Conservation (phyloP, 1,140 invertebrate species). For the Hyposmocoma kahamanoa region DNA sequence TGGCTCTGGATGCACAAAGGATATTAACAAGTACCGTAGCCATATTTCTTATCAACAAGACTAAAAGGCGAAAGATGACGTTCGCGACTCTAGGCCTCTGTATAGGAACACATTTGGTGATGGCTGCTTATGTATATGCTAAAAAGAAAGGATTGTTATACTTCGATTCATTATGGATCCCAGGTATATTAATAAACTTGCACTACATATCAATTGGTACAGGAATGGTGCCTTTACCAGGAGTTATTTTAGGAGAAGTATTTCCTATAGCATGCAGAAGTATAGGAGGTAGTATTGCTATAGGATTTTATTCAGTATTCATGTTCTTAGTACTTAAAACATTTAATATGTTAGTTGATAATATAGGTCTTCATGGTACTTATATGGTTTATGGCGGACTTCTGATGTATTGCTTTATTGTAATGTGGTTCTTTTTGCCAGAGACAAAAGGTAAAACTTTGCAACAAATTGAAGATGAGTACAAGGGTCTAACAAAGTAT, state of each 20-base stretch:
- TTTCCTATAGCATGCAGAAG: slow-evolving; percentile 37
- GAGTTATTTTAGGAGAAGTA: slow-evolving; percentile 31
- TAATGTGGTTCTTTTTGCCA: slow-evolving; percentile 37
- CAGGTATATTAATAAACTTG: slow-evolving; percentile 17
- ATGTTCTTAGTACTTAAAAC: slow-evolving; percentile 33
- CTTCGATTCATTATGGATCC: slow-evolving; percentile 17
- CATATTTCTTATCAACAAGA: slow-evolving; percentile 7
- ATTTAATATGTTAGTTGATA: slow-evolving; percentile 21
- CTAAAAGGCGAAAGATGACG: slow-evolving; percentile 1
- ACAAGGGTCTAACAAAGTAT: slow-evolving; percentile 17
- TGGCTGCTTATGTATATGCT: slow-evolving; percentile 6
- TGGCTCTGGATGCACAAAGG: slow-evolving; percentile 73
- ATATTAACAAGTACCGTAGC: slow-evolving; percentile 41
- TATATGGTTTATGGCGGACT: slow-evolving; percentile 32
- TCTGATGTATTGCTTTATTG: slow-evolving; percentile 24
- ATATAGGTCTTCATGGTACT: slow-evolving; percentile 31
- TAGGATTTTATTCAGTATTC: slow-evolving; percentile 9
- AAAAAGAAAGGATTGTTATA: neutral
- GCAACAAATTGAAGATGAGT: slow-evolving; percentile 51
- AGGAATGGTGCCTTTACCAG: slow-evolving; percentile 28
- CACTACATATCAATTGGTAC: slow-evolving; percentile 25
- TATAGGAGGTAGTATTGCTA: slow-evolving; percentile 26
- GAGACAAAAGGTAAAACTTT: slow-evolving; percentile 50
- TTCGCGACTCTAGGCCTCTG: slow-evolving; percentile 6
- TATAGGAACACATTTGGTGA: slow-evolving; percentile 4